Conservation (phyloP, 2,113 vertebrate genomes). For the Terrapene triunguis region DNA sequence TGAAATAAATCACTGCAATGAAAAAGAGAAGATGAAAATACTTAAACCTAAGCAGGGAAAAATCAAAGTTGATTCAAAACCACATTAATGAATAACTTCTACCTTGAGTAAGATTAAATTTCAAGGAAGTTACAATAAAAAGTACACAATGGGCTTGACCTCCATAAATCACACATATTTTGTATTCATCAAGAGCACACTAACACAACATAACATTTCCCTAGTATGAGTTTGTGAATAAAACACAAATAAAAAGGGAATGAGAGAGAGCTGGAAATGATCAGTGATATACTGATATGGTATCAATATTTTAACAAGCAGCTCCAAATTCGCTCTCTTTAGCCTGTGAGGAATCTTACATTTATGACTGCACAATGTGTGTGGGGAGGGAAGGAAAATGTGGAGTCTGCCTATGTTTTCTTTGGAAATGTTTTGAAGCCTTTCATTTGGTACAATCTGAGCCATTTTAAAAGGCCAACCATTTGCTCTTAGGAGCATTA, state of each 20-base stretch:
- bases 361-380: background rate
- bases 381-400: background rate
- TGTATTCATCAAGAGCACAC: background rate
- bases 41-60: constrained; percentile 9
- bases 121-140: background rate
- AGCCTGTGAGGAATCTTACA: background rate
- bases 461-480: background rate
- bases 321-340: background rate
- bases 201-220: background rate
- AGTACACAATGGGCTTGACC: background rate
- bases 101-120: background rate
- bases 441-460: background rate
- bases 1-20: constrained; percentile 61
- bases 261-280: background rate
- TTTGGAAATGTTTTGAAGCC: background rate
- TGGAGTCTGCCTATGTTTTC: background rate
- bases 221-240: background rate
- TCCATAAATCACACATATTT: background rate
- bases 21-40: constrained; percentile 44
- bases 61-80: constrained; percentile 34
- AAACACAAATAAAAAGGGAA: background rate
- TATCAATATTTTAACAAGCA: background rate
- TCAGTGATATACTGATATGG: background rate
- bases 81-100: background rate
- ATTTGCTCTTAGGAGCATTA: background rate